A percentile compares a stretch with the other conserved stretches of the same genome.
Evolutionary conservation across 1,140 invertebrate genomes (phyloP).

Genomic region (Scaptomyza montana): DNA sequence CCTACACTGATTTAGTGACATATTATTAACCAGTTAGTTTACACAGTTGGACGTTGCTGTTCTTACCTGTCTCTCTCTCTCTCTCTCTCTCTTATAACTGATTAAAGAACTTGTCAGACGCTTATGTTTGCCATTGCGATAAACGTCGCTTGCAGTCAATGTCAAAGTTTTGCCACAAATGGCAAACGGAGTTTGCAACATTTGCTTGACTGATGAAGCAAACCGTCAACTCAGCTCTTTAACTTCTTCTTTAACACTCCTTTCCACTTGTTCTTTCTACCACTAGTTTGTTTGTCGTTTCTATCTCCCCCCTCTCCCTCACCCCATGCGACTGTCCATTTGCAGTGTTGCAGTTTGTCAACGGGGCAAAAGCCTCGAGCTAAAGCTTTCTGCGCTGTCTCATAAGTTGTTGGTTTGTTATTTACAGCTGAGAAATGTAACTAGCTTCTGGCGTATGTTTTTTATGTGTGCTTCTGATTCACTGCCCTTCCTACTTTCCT

Average conservation of each 20-base stretch:
- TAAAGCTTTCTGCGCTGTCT: conserved; percentile 14
- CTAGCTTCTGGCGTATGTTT: conserved; percentile 10
- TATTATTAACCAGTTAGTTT: conserved; percentile 1
- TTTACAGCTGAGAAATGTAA: conserved; percentile 38
- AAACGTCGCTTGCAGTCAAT: conserved; percentile 6
- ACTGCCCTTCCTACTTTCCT: not conserved
- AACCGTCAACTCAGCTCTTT: conserved; percentile 8
- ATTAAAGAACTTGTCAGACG: conserved; percentile 18
- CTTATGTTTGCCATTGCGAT: conserved; percentile 16
- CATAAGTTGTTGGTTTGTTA: conserved; percentile 44
- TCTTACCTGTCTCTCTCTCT: not conserved
- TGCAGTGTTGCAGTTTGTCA: conserved; percentile 39
- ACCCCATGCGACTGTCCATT: conserved; percentile 14
- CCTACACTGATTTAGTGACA: not conserved
- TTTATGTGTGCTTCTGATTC: conserved; percentile 31
- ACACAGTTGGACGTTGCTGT: not conserved
- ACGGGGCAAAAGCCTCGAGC: conserved; percentile 18
- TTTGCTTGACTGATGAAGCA: conserved; percentile 26
- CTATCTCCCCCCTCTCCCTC: not conserved
- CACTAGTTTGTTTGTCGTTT: conserved; percentile 1
- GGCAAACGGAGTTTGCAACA: conserved; percentile 8
- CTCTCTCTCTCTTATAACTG: not conserved
- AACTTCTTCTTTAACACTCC: not conserved
- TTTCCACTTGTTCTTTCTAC: not conserved
- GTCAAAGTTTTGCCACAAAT: conserved; percentile 19